Base-by-base conservation (phyloP, 1,140 invertebrate species). In the Archegozetes longisetosus region DNA sequence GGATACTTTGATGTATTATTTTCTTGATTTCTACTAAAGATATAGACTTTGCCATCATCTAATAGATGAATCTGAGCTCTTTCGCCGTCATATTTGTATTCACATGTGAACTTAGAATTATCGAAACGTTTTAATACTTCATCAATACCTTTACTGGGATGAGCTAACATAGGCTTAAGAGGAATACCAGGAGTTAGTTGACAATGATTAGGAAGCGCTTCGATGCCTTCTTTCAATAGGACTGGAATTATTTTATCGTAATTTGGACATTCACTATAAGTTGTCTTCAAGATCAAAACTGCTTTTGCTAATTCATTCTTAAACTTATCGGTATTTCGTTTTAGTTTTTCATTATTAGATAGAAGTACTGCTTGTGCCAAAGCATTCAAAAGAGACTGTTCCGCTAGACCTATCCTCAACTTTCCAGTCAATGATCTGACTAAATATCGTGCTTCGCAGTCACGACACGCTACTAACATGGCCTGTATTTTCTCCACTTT, bases 11-110 rank as follows among this genome's bases (percentile, higher is more conserved):
- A 79, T 0, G 95, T 98, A 71, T 98, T 97, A 70, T 99, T 82
- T 76, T 99, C 96, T 71, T 96, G 94, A 77, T 98, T 99, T 57
- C 96, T 75, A 70, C 91, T 97, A 73, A 86, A 99, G 61, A 99
- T 88, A 32, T 73, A 80, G 1, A 92, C 77, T 17, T 78, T 75
- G 0, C 84, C 82, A 64, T 82, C 75, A 49, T 84, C 78, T 26
- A 75, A 66, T 1, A 83, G 70, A 68, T 92, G 88, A 65, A 92
- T 88, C 77, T 98, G 96, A 3, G 92, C 95, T 69, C 96, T 76
- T 77, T 99, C 96, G 3, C 96, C 96, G 73, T 99, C 96, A 72
- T 99, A 99, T 73, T 99, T 99, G 80, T 84, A 99, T 77, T 99
- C 96, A 71, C 94, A 98, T 2, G 94, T 97, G 69, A 99, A 98